Evolutionary conservation across 2,888 invertebrate species (phyloP).

Genomic region (Mechanitis messenoides): DNA sequence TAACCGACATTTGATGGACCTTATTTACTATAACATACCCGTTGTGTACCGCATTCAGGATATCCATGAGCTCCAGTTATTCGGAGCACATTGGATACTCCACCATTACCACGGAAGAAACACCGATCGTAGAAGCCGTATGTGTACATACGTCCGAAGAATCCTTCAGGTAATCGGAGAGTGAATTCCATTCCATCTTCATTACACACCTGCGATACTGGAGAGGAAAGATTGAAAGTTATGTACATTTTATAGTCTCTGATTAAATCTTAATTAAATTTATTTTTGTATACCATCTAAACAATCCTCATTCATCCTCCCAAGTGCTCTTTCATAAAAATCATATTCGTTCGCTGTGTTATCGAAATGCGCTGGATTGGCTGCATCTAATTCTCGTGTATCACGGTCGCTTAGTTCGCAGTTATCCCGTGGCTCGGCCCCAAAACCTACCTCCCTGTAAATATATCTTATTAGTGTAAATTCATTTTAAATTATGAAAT

Average conservation of each 20-base stretch:
- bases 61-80: slow-evolving; percentile 95
- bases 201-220: slow-evolving; percentile 93
- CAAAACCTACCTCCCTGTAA: slow-evolving; percentile 77
- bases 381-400: slow-evolving; percentile 87
- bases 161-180: slow-evolving; percentile 90
- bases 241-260: background rate
- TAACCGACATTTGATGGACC: background rate
- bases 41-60: slow-evolving; percentile 93
- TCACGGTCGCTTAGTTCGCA: slow-evolving; percentile 94
- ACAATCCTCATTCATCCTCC: slow-evolving; percentile 86
- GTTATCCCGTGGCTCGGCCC: slow-evolving; percentile 83
- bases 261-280: background rate
- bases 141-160: slow-evolving; percentile 92
- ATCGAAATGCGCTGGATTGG: slow-evolving; percentile 91
- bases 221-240: slow-evolving; percentile 3
- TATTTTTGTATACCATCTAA: slow-evolving; percentile 81
- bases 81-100: slow-evolving; percentile 86
- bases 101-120: slow-evolving; percentile 94
- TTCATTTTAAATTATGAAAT: slow-evolving; percentile 1
- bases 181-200: slow-evolving; percentile 97
- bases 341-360: slow-evolving; percentile 86
- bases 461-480: slow-evolving; percentile 15
- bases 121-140: slow-evolving; percentile 94
- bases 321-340: slow-evolving; percentile 87
- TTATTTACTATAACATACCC: slow-evolving; percentile 67